A percentile compares a stretch with the other conserved stretches of the same genome.
phyloP scores from a whole-genome alignment of 2,797 vertebrate species.

The Acropternis orthonyx region DNA sequence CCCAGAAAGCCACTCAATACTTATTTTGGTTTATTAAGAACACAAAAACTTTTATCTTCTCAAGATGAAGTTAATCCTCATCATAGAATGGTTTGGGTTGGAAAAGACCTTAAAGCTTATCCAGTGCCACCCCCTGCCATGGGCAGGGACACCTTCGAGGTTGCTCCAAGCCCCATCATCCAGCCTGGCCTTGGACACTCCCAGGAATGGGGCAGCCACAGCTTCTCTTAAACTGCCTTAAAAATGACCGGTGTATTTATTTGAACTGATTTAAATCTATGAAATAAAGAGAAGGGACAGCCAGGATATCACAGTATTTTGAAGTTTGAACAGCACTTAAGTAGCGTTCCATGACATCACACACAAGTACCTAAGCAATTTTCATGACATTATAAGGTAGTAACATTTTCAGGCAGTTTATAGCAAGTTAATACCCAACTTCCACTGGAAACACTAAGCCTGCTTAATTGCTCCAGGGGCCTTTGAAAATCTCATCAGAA shows the following conservation, averaged over 20 bases:
- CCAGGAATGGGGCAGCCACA: background rate
- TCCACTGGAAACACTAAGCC: background rate
- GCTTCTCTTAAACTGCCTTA: background rate
- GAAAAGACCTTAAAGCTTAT: background rate
- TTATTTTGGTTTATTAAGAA: background rate
- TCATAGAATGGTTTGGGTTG: background rate
- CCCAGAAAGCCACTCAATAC: background rate
- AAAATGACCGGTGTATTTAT: background rate
- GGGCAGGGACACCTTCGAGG: background rate
- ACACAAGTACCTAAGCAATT: background rate
- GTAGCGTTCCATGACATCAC: background rate
- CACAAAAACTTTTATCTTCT: background rate
- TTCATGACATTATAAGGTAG: background rate
- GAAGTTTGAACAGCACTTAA: background rate
- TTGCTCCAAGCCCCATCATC: background rate
- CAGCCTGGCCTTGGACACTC: background rate
- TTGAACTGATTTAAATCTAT: background rate
- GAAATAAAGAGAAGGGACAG: background rate
- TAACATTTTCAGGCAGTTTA: background rate
- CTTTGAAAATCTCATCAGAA: background rate
- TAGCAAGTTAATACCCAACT: slow-evolving; percentile 4
- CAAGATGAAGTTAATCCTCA: background rate
- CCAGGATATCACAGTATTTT: background rate
- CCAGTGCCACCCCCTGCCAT: background rate
- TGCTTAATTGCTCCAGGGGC: slow-evolving; percentile 12